Evolutionary conservation across 2,888 invertebrate genomes (phyloP).

Genomic region (Caenorhabditis doughertyi): DNA sequence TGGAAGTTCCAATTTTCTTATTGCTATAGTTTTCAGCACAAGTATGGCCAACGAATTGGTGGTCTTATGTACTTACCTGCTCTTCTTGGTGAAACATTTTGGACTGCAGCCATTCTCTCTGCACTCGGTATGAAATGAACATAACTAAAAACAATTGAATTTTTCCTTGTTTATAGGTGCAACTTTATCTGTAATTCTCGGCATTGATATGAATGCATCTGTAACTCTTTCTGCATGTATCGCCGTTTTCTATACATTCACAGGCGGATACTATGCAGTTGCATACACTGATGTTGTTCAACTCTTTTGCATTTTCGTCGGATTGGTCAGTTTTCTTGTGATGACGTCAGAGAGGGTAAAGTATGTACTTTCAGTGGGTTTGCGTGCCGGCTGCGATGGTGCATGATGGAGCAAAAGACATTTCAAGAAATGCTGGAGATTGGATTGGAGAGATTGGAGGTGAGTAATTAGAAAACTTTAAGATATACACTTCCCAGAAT

Average conservation of each 20-base stretch:
- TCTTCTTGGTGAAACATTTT: slow-evolving; percentile 97
- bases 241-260: slow-evolving; percentile 95
- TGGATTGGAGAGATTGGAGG: slow-evolving; percentile 90
- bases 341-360: slow-evolving; percentile 9
- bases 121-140: no score
- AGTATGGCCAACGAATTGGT: slow-evolving; percentile 97
- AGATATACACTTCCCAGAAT: no score
- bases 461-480: background rate
- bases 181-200: slow-evolving; percentile 96
- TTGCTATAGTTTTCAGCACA: slow-evolving; percentile 90
- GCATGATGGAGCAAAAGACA: slow-evolving; percentile 90
- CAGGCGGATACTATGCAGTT: slow-evolving; percentile 93
- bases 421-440: slow-evolving; percentile 87
- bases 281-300: slow-evolving; percentile 99
- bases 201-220: slow-evolving; percentile 93
- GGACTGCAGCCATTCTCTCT: slow-evolving; percentile 98
- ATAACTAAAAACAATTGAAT: background rate
- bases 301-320: slow-evolving; percentile 97
- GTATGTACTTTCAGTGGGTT: slow-evolving; percentile 88
- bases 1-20: background rate
- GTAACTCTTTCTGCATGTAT: slow-evolving; percentile 96
- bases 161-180: slow-evolving; percentile 87
- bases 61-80: slow-evolving; percentile 96
- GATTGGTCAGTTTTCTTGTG: slow-evolving; percentile 86
- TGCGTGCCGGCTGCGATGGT: slow-evolving; percentile 96